Evolutionary conservation across 2,113 vertebrate genomes (phyloP).

Genomic region (Morone chrysops): DNA sequence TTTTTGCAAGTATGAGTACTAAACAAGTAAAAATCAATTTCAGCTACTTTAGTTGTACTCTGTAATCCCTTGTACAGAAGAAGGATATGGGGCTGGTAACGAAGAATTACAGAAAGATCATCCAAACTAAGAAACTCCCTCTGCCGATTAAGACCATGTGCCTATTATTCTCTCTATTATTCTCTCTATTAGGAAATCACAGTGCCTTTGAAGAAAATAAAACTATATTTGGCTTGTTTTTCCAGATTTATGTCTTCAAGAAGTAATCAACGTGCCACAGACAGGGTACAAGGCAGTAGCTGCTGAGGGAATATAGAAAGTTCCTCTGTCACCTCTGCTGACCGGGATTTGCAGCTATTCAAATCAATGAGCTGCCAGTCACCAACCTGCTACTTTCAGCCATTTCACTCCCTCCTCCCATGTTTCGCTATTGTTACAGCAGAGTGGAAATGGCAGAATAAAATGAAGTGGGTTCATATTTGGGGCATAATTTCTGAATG

Average conservation of each 20-base stretch:
- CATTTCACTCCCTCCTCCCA: conserved; percentile 13
- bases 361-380: conserved; percentile 45
- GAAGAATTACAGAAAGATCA: no score
- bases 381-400: background rate
- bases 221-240: background rate
- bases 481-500: conserved; percentile 59
- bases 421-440: conserved; percentile 39
- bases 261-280: background rate
- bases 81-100: background rate
- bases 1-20: no score
- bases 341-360: conserved; percentile 27
- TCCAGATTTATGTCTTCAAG: background rate
- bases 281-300: background rate
- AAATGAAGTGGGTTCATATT: conserved; percentile 73
- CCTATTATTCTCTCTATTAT: no score
- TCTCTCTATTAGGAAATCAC: background rate
- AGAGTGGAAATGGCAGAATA: conserved; percentile 45
- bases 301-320: background rate
- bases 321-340: conserved; percentile 14
- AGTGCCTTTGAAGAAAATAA: background rate
- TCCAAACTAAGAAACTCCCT: background rate
- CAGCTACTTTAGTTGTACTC: no score
- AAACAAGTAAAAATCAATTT: no score
- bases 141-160: background rate
- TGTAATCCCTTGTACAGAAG: background rate